A percentile compares a stretch with the other conserved stretches of the same genome.
Conservation (phyloP, 2,888 invertebrate genomes). For the Cenopis cana region DNA sequence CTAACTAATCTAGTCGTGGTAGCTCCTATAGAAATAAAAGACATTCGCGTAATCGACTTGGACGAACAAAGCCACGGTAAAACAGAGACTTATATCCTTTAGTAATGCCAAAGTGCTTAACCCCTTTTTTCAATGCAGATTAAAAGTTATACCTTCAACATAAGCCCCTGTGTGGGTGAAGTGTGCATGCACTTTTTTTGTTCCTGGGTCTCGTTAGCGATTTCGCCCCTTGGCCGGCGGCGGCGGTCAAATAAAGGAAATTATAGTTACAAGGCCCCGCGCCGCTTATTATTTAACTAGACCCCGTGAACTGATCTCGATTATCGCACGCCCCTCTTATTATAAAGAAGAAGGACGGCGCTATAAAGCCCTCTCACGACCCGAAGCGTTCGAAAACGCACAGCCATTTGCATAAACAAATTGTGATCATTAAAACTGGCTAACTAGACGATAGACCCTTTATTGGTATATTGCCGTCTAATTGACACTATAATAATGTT, state of each 20-base stretch:
- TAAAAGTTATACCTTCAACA: conserved; percentile 20
- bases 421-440: conserved; percentile 55
- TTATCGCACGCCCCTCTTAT: conserved; percentile 70
- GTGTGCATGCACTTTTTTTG: conserved; percentile 69
- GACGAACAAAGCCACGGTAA: not conserved
- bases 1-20: conserved; percentile 29
- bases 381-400: conserved; percentile 48
- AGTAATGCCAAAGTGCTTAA: conserved; percentile 2
- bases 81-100: not conserved
- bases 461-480: conserved; percentile 73
- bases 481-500: conserved; percentile 83
- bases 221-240: conserved; percentile 64
- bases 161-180: conserved; percentile 25
- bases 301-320: conserved; percentile 73
- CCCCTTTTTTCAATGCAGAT: conserved; percentile 10
- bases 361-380: conserved; percentile 43
- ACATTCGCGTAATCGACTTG: conserved; percentile 1
- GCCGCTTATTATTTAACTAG: conserved; percentile 83
- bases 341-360: conserved; percentile 49
- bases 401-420: conserved; percentile 64
- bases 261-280: conserved; percentile 79
- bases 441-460: conserved; percentile 72
- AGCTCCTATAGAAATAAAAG: conserved; percentile 28
- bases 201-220: conserved; percentile 73
- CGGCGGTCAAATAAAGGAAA: conserved; percentile 77